These are phyloP conservation scores for Excalfactoria chinensis DNA, from an alignment of 2,113 vertebrate genomes.

Conservation along the genomic window DNA sequence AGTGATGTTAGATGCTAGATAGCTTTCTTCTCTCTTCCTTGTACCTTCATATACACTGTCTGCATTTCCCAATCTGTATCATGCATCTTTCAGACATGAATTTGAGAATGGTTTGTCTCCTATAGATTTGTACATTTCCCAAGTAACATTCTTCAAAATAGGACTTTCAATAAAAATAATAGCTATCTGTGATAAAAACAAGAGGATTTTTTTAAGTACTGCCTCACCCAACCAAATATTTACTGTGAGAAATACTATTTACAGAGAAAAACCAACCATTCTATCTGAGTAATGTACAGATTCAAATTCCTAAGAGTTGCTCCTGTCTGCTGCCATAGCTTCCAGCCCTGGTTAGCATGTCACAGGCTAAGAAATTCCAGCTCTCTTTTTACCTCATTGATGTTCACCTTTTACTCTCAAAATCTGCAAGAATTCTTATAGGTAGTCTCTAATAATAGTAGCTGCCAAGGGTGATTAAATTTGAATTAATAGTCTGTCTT, in stretches of 20 bases:
- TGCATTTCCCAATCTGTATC: neutral
- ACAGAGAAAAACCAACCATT: neutral
- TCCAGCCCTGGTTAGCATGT: neutral
- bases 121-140: neutral
- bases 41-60: accelerated
- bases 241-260: neutral
- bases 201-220: neutral
- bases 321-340: neutral
- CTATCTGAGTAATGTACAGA: neutral
- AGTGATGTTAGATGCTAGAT: accelerated
- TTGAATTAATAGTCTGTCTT: neutral
- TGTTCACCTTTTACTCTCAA: neutral
- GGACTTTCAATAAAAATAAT: neutral
- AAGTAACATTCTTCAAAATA: neutral
- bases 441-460: neutral
- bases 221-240: neutral
- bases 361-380: neutral
- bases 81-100: neutral
- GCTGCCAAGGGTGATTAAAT: neutral
- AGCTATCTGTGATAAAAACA: neutral
- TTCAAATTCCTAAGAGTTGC: neutral
- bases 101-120: neutral
- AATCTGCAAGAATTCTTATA: neutral
- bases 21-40: neutral
- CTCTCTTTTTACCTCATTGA: neutral